Conservation (phyloP, 2,797 vertebrate genomes). For the Hapalemur alaotrensis region DNA sequence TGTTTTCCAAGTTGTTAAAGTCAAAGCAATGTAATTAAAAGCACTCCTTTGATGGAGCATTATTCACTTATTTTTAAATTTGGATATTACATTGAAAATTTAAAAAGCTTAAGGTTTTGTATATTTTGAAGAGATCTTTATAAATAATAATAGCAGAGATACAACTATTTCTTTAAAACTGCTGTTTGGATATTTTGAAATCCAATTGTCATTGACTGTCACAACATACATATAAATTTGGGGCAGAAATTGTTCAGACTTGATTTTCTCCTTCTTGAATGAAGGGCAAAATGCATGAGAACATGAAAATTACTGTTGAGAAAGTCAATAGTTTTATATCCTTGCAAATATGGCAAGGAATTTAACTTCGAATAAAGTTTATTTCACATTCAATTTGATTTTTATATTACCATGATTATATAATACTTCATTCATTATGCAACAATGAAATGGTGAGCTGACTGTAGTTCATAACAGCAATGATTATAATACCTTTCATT, state of each 20-base stretch:
- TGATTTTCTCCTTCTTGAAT: not conserved
- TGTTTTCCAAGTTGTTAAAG: conserved; percentile 52
- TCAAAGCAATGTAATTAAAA: conserved; percentile 48
- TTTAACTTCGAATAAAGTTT: not conserved
- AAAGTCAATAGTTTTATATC: not conserved
- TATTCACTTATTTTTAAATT: conserved; percentile 49
- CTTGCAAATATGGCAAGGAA: not conserved
- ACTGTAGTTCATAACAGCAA: not conserved
- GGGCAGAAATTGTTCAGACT: not conserved
- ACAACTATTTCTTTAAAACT: not conserved
- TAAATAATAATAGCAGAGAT: not conserved
- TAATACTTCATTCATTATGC: not conserved
- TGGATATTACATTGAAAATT: not conserved
- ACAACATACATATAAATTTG: not conserved
- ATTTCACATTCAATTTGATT: not conserved
- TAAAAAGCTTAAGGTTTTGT: not conserved
- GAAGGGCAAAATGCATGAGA: not conserved
- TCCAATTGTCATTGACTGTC: not conserved
- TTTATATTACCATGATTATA: not conserved
- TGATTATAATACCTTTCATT: not conserved
- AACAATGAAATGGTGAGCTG: not conserved
- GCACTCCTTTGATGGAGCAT: not conserved
- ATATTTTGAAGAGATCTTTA: not conserved
- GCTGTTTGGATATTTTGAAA: not conserved
- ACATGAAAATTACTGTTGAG: not conserved